These are phyloP conservation scores for Argyra leucocephala DNA, from an alignment of 2,888 invertebrate species.

Conservation along the genomic window DNA sequence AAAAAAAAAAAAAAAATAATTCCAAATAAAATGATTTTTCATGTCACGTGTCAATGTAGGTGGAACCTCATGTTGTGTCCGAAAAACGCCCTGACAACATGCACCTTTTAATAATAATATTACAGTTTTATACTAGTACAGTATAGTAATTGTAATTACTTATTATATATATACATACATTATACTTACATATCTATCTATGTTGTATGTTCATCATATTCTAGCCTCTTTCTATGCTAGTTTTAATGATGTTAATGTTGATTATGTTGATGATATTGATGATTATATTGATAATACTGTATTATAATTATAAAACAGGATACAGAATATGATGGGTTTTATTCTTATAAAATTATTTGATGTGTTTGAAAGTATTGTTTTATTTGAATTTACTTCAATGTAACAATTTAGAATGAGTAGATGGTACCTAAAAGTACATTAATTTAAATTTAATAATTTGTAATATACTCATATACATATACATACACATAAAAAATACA, in stretches of 20 bases:
- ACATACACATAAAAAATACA: no score
- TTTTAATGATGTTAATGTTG: no score
- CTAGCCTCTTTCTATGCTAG: no score
- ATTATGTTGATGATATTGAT: not conserved
- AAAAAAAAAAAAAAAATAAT: not conserved
- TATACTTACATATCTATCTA: no score
- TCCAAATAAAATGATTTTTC: slow-evolving; percentile 27
- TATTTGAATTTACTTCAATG: no score
- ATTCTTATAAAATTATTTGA: not conserved
- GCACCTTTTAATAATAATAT: not conserved
- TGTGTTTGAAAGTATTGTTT: not conserved
- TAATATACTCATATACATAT: no score
- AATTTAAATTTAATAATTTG: no score
- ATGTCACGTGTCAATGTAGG: slow-evolving; percentile 32
- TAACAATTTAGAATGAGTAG: no score
- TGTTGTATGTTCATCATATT: no score
- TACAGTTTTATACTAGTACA: not conserved
- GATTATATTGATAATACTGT: not conserved
- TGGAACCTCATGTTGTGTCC: slow-evolving; percentile 26
- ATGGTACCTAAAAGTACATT: no score
- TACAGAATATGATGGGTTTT: not conserved
- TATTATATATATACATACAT: no score
- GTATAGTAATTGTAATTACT: not conserved
- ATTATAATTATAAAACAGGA: not conserved
- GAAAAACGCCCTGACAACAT: slow-evolving; percentile 8